Conservation (phyloP, 2,888 invertebrate species). For the Gandaritis pyraliata region DNA sequence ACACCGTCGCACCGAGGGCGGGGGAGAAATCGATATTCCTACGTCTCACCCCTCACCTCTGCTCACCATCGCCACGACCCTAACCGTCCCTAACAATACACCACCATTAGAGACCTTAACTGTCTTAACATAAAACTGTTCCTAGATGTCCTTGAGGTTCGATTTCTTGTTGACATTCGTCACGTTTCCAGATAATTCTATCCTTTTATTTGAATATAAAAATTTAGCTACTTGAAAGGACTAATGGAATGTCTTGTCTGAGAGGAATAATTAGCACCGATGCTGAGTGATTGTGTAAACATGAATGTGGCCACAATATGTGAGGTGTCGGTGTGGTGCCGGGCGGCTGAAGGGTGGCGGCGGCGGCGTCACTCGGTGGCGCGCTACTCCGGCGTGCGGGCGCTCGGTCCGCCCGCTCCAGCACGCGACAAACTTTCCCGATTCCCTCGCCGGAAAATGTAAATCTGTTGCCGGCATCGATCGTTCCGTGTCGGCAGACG, state of each 20-base stretch:
- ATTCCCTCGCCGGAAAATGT: conserved; percentile 82
- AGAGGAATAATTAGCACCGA: conserved; percentile 46
- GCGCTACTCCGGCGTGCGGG: conserved; percentile 81
- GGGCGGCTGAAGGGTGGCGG: conserved; percentile 50
- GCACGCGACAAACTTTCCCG: conserved; percentile 82
- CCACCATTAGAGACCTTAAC: conserved; percentile 76
- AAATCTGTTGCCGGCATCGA: conserved; percentile 82
- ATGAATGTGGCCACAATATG: conserved; percentile 51
- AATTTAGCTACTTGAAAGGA: background rate
- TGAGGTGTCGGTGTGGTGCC: conserved; percentile 41
- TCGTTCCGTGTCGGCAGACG: conserved; percentile 71
- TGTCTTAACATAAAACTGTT: conserved; percentile 67
- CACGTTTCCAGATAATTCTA: conserved; percentile 48
- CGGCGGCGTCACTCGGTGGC: conserved; percentile 78
- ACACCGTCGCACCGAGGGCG: conserved; percentile 81
- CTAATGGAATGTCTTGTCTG: conserved; percentile 8
- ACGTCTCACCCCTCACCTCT: conserved; percentile 74
- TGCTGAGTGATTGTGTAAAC: conserved; percentile 64
- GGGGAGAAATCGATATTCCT: conserved; percentile 82
- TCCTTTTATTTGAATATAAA: conserved; percentile 44
- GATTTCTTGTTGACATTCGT: conserved; percentile 52
- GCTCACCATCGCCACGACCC: conserved; percentile 69
- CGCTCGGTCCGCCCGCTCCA: conserved; percentile 77
- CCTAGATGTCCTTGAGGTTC: conserved; percentile 14
- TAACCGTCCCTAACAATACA: conserved; percentile 79